phyloP scores from a whole-genome alignment of 1,140 invertebrate species.

The Drosophila micromelanica region DNA sequence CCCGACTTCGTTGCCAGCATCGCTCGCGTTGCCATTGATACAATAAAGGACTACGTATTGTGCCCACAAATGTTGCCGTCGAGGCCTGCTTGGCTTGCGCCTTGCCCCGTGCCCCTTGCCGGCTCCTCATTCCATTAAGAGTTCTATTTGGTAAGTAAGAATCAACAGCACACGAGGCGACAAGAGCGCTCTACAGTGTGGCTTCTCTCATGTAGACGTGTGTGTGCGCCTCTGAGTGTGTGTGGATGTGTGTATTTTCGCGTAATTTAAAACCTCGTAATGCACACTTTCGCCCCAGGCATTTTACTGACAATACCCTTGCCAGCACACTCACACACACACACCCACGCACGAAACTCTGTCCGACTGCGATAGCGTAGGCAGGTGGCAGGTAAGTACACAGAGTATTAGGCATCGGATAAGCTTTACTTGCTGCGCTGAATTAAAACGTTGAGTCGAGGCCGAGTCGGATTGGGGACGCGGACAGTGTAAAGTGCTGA shows the following conservation, averaged over 20 bases:
- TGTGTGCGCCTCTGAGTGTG: background rate
- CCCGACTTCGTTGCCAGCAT: background rate
- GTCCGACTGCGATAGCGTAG: background rate
- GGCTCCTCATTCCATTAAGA: slow-evolving; percentile 4
- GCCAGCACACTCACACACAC: slow-evolving; percentile 52
- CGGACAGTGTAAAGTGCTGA: slow-evolving; percentile 62
- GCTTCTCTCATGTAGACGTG: slow-evolving; percentile 20
- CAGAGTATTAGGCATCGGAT: slow-evolving; percentile 76
- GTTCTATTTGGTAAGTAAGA: slow-evolving; percentile 33
- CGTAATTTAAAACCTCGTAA: slow-evolving; percentile 82
- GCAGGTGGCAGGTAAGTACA: slow-evolving; percentile 46
- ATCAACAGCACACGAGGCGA: slow-evolving; percentile 30
- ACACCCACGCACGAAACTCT: background rate
- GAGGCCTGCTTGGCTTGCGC: slow-evolving; percentile 7
- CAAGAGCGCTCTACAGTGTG: slow-evolving; percentile 22
- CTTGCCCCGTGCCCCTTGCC: background rate
- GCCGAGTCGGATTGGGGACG: background rate
- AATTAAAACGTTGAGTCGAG: slow-evolving; percentile 52
- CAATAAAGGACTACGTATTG: slow-evolving; percentile 57
- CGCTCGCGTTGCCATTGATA: slow-evolving; percentile 68
- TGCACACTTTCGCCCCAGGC: slow-evolving; percentile 77
- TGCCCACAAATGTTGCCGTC: slow-evolving; percentile 45
- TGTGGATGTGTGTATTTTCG: slow-evolving; percentile 54
- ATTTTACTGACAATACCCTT: slow-evolving; percentile 76
- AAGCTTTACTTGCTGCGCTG: slow-evolving; percentile 71